These are phyloP conservation scores for Erpornis zantholeuca DNA, from an alignment of 2,113 vertebrate species.

Conservation along the genomic window DNA sequence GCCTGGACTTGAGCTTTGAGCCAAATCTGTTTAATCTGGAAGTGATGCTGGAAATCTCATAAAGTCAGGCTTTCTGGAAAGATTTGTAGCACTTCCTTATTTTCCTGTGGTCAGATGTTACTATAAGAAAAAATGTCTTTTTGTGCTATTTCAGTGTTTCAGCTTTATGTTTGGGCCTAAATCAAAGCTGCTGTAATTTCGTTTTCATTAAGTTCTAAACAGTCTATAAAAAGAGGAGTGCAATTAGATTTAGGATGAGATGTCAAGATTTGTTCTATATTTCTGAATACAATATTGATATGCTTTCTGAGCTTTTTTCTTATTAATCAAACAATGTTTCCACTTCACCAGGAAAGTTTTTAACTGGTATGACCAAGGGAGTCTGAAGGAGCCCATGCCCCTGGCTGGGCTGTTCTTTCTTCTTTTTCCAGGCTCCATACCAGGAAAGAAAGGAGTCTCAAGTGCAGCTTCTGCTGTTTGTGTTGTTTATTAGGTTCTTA, in stretches of 20 bases:
- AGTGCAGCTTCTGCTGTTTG: no score
- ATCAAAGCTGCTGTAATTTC: background rate
- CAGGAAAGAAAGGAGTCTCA: no score
- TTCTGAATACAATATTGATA: background rate
- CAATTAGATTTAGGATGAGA: background rate
- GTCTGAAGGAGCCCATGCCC: no score
- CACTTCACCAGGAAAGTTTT: background rate
- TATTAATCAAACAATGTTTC: background rate
- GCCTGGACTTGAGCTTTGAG: background rate
- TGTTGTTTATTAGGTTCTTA: no score
- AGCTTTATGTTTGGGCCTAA: background rate
- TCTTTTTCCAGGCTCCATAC: no score
- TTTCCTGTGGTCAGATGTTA: slow-evolving; percentile 33
- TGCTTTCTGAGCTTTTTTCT: background rate
- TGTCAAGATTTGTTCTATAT: background rate
- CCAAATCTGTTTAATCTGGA: slow-evolving; percentile 39
- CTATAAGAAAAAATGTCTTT: background rate
- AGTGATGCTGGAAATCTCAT: slow-evolving; percentile 16
- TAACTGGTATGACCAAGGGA: no score
- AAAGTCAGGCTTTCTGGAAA: slow-evolving; percentile 5
- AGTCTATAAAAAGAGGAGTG: background rate
- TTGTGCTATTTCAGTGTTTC: background rate
- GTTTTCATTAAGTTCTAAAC: background rate
- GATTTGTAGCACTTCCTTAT: slow-evolving; percentile 24
- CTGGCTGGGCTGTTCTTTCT: no score